phyloP scores from a whole-genome alignment of 2,888 invertebrate genomes.

The Chymomyza caudatula region DNA sequence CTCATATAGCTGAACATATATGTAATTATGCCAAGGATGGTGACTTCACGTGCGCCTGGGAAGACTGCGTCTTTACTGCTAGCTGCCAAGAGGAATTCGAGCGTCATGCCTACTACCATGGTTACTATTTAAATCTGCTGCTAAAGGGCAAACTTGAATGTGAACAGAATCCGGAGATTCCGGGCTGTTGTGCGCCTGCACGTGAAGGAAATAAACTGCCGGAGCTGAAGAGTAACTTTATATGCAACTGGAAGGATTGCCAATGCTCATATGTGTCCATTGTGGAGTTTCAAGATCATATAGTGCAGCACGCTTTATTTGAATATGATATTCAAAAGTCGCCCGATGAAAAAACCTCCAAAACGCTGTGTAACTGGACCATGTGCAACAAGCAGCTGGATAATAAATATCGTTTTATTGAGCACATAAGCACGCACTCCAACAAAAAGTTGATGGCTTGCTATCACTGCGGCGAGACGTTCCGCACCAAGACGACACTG shows the following conservation, averaged over 20 bases:
- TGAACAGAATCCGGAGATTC: constrained; percentile 79
- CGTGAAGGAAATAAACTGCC: constrained; percentile 80
- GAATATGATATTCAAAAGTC: constrained; percentile 76
- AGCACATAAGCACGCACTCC: constrained; percentile 90
- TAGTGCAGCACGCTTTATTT: constrained; percentile 77
- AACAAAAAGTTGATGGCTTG: constrained; percentile 92
- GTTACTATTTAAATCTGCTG: constrained; percentile 86
- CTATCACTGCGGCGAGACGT: constrained; percentile 92
- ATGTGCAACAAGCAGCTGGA: constrained; percentile 77
- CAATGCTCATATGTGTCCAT: constrained; percentile 72
- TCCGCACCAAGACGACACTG: constrained; percentile 89
- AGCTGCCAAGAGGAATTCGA: constrained; percentile 81
- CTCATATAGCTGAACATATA: constrained; percentile 67
- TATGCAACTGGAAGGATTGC: constrained; percentile 83
- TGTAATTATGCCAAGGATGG: constrained; percentile 14
- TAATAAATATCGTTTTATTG: constrained; percentile 82
- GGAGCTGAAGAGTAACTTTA: constrained; percentile 78
- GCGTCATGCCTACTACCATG: constrained; percentile 90
- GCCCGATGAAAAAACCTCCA: constrained; percentile 65
- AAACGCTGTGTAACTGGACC: constrained; percentile 74
- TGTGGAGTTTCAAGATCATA: constrained; percentile 75
- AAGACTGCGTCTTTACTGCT: constrained; percentile 80
- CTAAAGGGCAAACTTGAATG: constrained; percentile 65
- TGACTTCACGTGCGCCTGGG: constrained; percentile 79
- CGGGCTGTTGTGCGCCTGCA: constrained; percentile 80